Evolutionary conservation across 2,797 vertebrate species (phyloP).

Genomic region (Picus viridis): DNA sequence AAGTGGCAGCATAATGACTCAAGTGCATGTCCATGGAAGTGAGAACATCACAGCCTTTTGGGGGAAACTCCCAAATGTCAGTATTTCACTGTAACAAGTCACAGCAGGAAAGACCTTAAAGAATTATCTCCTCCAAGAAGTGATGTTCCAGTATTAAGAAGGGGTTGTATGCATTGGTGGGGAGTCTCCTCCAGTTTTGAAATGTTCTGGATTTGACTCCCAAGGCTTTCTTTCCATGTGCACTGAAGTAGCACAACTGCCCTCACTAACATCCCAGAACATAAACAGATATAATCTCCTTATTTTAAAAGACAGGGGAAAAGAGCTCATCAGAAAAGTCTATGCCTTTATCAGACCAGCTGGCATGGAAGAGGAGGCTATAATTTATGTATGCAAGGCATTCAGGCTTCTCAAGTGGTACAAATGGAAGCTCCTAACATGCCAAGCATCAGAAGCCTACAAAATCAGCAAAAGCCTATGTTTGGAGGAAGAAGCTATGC

Average conservation of each 20-base stretch:
- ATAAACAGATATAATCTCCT: neutral
- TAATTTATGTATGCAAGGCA: accelerated
- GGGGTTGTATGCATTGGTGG: neutral
- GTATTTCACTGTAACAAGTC: neutral
- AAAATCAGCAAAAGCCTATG: neutral
- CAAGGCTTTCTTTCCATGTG: neutral
- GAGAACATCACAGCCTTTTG: neutral
- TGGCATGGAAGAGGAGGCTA: neutral
- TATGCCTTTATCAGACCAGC: neutral
- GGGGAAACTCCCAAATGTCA: neutral
- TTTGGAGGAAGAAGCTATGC: neutral
- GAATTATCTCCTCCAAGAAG: neutral
- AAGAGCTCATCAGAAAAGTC: neutral
- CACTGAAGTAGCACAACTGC: neutral
- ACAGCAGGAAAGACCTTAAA: neutral
- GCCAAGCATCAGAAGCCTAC: neutral
- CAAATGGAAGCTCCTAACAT: neutral
- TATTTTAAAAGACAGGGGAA: neutral
- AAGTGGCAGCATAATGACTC: neutral
- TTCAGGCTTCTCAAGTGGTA: neutral
- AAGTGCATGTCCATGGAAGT: neutral
- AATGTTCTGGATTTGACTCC: neutral
- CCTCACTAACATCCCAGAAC: neutral
- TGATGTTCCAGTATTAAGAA: neutral
- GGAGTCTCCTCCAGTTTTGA: neutral